phyloP scores from a whole-genome alignment of 2,113 vertebrate genomes.

The Tautogolabrus adspersus region DNA sequence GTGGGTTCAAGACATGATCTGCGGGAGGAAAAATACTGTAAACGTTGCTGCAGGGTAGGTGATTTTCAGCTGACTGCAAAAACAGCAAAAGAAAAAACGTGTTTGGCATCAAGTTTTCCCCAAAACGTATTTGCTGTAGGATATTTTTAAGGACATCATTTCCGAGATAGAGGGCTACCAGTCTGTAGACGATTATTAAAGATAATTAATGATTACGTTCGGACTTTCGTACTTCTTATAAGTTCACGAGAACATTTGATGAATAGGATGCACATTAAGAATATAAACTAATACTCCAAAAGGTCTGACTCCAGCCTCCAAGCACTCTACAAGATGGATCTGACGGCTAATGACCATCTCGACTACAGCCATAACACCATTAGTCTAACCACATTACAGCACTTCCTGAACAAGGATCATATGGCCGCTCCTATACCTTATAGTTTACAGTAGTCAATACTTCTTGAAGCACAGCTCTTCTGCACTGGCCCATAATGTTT shows the following conservation, averaged over 20 bases:
- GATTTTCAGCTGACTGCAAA: no score
- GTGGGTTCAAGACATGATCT: no score
- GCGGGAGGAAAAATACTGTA: no score
- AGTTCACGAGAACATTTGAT: conserved; percentile 14
- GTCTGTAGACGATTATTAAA: no score
- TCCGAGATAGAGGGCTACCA: no score
- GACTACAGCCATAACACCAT: conserved; percentile 53
- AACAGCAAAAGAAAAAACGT: no score
- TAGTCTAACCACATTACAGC: conserved; percentile 57
- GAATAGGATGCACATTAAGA: background rate
- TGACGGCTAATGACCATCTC: conserved; percentile 33
- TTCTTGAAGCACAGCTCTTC: conserved; percentile 25
- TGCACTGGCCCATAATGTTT: conserved; percentile 2
- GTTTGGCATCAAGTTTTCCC: no score
- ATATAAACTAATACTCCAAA: conserved; percentile 8
- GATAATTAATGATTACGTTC: background rate
- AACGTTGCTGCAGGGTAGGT: no score
- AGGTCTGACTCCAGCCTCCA: background rate
- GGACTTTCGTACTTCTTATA: background rate
- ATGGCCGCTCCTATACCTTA: conserved; percentile 24
- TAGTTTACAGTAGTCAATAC: conserved; percentile 29
- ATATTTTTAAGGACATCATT: no score
- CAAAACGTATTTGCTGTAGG: no score
- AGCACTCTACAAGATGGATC: conserved; percentile 5
- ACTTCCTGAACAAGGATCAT: conserved; percentile 50